phyloP scores from a whole-genome alignment of 2,888 invertebrate species.

The Microchrysa polita region DNA sequence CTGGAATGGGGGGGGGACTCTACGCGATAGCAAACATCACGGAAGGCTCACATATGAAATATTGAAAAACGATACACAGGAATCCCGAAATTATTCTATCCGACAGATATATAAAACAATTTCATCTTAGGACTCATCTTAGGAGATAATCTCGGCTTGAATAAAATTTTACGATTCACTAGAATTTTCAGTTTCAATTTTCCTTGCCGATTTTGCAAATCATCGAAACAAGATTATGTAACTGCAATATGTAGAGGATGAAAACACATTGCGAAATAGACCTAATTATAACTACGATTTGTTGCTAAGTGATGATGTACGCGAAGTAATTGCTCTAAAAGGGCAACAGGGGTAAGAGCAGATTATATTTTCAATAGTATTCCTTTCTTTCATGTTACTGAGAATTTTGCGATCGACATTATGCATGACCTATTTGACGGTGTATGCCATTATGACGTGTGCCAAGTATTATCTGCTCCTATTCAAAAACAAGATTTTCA shows the following conservation, averaged over 20 bases:
- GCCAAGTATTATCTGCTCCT: slow-evolving; percentile 37
- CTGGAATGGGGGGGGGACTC: no score
- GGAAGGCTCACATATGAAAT: background rate
- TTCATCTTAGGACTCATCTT: slow-evolving; percentile 31
- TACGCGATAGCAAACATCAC: no score
- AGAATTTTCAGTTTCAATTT: slow-evolving; percentile 34
- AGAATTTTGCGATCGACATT: slow-evolving; percentile 39
- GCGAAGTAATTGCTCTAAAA: no score
- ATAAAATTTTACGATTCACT: slow-evolving; percentile 26
- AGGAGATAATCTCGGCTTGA: slow-evolving; percentile 43
- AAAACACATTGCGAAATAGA: background rate
- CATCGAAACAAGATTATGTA: slow-evolving; percentile 10
- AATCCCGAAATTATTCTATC: no score
- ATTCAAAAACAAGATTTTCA: slow-evolving; percentile 36
- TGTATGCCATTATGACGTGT: slow-evolving; percentile 42
- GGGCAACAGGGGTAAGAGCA: slow-evolving; percentile 38
- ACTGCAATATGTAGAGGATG: slow-evolving; percentile 19
- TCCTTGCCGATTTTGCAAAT: slow-evolving; percentile 36
- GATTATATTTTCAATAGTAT: slow-evolving; percentile 38
- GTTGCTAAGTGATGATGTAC: slow-evolving; percentile 27
- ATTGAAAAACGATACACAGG: no score
- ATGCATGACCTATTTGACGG: slow-evolving; percentile 48
- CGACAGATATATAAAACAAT: no score
- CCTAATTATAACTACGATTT: slow-evolving; percentile 22
- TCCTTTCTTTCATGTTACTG: slow-evolving; percentile 39